Evolutionary conservation across 2,888 invertebrate species (phyloP).

Genomic region (Penaeus monodon): DNA sequence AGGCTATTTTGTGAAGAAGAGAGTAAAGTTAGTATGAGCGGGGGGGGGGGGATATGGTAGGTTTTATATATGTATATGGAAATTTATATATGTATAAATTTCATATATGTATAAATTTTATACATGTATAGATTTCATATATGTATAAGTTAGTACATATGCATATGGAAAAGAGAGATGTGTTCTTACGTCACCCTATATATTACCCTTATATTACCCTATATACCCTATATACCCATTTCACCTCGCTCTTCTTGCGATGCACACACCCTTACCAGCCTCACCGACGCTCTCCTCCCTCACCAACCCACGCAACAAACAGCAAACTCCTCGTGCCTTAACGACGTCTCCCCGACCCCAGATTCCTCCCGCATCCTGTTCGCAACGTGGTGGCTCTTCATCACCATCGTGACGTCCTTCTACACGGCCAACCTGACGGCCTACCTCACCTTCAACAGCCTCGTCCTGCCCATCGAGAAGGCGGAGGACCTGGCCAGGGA

Average conservation of each 20-base stretch:
- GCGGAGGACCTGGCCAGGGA: constrained; percentile 75
- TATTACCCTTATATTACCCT: not conserved
- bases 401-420: constrained; percentile 87
- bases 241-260: too few relatives aligned
- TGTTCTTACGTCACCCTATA: not conserved
- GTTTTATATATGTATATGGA: not conserved
- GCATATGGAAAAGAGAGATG: not conserved
- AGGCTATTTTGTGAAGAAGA: too few relatives aligned
- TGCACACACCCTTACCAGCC: too few relatives aligned
- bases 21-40: too few relatives aligned
- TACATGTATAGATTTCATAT: not conserved
- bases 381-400: constrained; percentile 93
- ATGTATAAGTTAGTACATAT: not conserved
- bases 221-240: not conserved
- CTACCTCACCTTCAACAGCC: constrained; percentile 86
- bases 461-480: constrained; percentile 77
- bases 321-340: too few relatives aligned
- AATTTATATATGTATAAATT: not conserved
- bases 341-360: constrained; percentile 68
- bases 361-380: constrained; percentile 87
- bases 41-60: not conserved
- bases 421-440: constrained; percentile 93
- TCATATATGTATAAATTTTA: too few relatives aligned
- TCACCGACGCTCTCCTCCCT: too few relatives aligned
- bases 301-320: too few relatives aligned